These are phyloP conservation scores for Drosophila sulfurigaster DNA, from an alignment of 1,140 invertebrate genomes.

Conservation along the genomic window DNA sequence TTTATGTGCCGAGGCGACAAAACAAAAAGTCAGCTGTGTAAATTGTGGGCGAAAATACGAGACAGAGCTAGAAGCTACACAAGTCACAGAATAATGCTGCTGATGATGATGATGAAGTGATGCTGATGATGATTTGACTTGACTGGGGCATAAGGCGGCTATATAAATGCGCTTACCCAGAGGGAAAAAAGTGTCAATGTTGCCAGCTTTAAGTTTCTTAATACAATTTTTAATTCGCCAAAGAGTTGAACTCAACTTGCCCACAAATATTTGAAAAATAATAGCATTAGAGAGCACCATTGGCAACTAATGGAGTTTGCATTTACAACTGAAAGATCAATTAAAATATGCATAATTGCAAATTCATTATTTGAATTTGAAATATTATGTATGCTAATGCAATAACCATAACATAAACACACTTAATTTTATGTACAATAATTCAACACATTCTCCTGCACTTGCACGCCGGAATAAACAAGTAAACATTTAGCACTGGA, in stretches of 20 bases:
- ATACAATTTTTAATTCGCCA: slow-evolving; percentile 1
- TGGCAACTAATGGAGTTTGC: too few species aligned
- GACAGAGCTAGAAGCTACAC: slow-evolving; percentile 6
- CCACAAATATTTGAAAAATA: too few species aligned
- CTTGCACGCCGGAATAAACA: not conserved
- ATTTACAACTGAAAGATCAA: too few species aligned
- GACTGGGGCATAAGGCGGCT: slow-evolving; percentile 47
- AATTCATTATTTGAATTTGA: slow-evolving; percentile 19
- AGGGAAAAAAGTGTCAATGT: slow-evolving; percentile 14
- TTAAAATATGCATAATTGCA: not conserved
- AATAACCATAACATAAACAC: slow-evolving; percentile 37
- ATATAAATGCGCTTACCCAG: slow-evolving; percentile 34
- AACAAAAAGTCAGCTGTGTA: slow-evolving; percentile 60
- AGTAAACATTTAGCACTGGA: not conserved
- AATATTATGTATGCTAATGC: slow-evolving; percentile 36
- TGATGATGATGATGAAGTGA: slow-evolving; percentile 10
- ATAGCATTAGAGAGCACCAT: too few species aligned
- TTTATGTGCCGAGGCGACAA: slow-evolving; percentile 44
- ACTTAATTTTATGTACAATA: slow-evolving; percentile 46
- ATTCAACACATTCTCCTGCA: slow-evolving; percentile 20
- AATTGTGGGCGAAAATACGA: slow-evolving; percentile 50
- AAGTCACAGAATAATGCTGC: slow-evolving; percentile 23
- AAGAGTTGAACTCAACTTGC: not conserved
- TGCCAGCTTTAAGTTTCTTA: slow-evolving; percentile 15
- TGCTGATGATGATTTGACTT: slow-evolving; percentile 38